A percentile compares a stretch with the other conserved stretches of the same genome.
Evolutionary conservation across 2,113 vertebrate species (phyloP).

Genomic region (Haemorhous mexicanus): DNA sequence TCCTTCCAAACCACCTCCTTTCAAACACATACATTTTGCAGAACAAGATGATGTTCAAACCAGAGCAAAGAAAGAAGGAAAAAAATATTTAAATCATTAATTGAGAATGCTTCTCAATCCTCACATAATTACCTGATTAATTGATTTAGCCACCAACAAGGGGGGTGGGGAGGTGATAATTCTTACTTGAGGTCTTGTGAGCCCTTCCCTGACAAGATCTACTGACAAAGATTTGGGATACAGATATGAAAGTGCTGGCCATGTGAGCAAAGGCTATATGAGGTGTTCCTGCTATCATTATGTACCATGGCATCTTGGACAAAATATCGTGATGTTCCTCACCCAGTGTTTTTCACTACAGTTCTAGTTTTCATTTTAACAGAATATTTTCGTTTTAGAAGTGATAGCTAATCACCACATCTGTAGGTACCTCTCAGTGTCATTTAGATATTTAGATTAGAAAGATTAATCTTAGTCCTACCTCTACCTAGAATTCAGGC

Average conservation of each 20-base stretch:
- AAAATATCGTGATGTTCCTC: neutral
- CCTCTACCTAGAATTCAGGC: neutral
- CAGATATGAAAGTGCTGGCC: neutral
- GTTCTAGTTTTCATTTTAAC: neutral
- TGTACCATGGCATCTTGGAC: neutral
- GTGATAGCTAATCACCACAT: neutral
- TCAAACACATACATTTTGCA: neutral
- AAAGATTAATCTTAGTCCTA: neutral
- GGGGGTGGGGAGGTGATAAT: accelerated
- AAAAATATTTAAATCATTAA: neutral
- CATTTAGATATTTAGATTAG: neutral
- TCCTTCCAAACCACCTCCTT: neutral
- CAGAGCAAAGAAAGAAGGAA: neutral
- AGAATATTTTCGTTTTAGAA: neutral
- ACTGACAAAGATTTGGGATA: neutral
- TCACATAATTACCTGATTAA: neutral
- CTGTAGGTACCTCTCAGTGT: neutral
- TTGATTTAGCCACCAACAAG: neutral
- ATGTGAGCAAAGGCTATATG: neutral
- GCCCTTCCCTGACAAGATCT: neutral
- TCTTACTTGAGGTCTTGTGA: neutral
- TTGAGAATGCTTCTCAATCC: neutral
- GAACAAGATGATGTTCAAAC: neutral
- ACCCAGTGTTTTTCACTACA: neutral
- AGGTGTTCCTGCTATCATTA: neutral